Evolutionary conservation across 2,797 vertebrate species (phyloP), one percentile per base, ranked within the genome.

Genomic region (Decapterus maruadsi): DNA sequence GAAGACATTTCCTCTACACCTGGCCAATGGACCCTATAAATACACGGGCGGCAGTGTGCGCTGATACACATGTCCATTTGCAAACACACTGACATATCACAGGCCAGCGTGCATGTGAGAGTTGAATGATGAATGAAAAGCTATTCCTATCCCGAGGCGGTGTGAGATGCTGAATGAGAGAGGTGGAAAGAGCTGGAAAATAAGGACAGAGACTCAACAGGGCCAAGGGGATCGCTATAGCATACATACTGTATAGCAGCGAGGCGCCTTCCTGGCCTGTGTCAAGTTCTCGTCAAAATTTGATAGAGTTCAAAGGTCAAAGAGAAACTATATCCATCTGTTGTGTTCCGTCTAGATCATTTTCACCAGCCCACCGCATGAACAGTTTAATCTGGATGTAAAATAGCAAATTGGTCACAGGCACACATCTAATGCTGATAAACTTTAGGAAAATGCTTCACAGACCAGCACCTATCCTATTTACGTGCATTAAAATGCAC

Each of bases 241-340:
- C 60, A 46, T 29, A 58, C 36, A 71, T n/a, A 70, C 29, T n/a
- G n/a, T n/a, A n/a, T n/a, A 71, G 40, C 54, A 57, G 63, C 66
- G 46, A 81, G 78, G 48, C 13, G 16, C 10, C 42, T 63, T 63
- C 46, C 17, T 17, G 46, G 54, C 75, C 68, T 88, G 77, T 70
- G 81, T 95, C 90, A 81, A 77, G 84, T 90, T 93, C 92, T 89
- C 80, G 22, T 94, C 81, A 89, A 91, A 93, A 61, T 90, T 91
- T 93, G 68, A 94, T 86, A 31, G 70, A 82, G 83, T 77, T 88
- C 70, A 82, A 68, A 72, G 78, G 80, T 86, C 68, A 68, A 75
- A 68, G 19, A 82, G 86, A 82, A 91, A 91, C 78, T 58, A 75
- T 38, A 87, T 82, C 76, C 55, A 13, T 75, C 19, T 31, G 43